Percentiles rank a stretch among this genome's conserved stretches.
Evolutionary conservation across 2,797 vertebrate genomes (phyloP).

Genomic region (Bufotes viridis): DNA sequence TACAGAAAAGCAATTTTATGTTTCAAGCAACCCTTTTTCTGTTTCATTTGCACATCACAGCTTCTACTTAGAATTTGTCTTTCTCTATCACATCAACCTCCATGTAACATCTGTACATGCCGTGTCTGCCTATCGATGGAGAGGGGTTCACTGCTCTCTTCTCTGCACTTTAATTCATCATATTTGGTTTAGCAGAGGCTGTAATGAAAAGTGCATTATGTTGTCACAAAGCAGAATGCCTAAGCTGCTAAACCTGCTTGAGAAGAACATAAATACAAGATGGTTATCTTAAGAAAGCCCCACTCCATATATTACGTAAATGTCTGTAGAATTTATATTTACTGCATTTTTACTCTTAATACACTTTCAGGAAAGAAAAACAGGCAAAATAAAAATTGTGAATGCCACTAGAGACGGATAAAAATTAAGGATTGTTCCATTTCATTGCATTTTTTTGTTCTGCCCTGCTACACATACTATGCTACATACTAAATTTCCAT

Average conservation of each 20-base stretch:
- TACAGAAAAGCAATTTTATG: slow-evolving; percentile 18
- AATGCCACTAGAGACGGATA: neutral
- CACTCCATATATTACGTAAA: slow-evolving; percentile 46
- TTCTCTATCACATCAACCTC: neutral
- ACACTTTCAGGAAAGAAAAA: slow-evolving; percentile 11
- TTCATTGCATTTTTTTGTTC: neutral
- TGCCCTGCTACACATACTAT: neutral
- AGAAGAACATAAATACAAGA: slow-evolving; percentile 54
- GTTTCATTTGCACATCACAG: slow-evolving; percentile 34
- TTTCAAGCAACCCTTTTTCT: neutral
- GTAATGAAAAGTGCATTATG: slow-evolving; percentile 57
- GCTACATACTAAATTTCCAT: neutral
- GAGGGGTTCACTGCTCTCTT: slow-evolving; percentile 38
- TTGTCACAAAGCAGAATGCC: slow-evolving; percentile 52
- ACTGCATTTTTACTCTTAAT: slow-evolving; percentile 30
- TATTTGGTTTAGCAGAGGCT: slow-evolving; percentile 54
- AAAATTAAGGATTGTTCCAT: neutral
- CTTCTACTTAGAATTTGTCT: slow-evolving; percentile 37
- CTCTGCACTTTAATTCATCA: slow-evolving; percentile 55
- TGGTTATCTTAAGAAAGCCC: slow-evolving; percentile 26
- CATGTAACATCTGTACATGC: slow-evolving; percentile 33
- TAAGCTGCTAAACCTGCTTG: slow-evolving; percentile 50
- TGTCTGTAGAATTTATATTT: slow-evolving; percentile 50
- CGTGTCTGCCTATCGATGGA: slow-evolving; percentile 14
- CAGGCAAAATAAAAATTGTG: neutral